Evolutionary conservation across 2,888 invertebrate species (phyloP), one percentile per base, ranked within the genome.

Genomic region (Rhamnusium bicolor): DNA sequence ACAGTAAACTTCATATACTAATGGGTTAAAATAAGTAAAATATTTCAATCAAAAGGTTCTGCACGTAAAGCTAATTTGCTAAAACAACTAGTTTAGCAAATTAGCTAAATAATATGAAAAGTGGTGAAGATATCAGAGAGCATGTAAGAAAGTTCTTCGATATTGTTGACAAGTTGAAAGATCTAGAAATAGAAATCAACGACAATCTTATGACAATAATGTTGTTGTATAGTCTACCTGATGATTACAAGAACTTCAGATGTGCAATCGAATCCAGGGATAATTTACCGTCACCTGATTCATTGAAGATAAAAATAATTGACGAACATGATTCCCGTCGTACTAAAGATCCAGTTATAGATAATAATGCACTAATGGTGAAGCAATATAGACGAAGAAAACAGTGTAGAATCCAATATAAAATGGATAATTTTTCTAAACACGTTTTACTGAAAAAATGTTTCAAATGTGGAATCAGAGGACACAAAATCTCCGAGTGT

Each of bases 141-240:
- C 29, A 8, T 8, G 5, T 32, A 32, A 32, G 29, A 32, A 32
- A 7, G 8, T 32, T 32, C 8, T 32, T 32, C 8, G 5, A 32
- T 32, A 32, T 32, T 32, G 8, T 7, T 32, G 29, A 32, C 29
- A 32, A 32, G 7, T 32, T 32, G 8, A 32, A 32, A 8, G 29
- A 32, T 32, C 29, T 32, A 32, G 8, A 32, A 32, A 7, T 32
- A 32, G 29, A 32, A 32, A 32, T 32, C 5, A 32, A 32, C 8
- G 8, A 32, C 8, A 7, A 32, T 12, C 66, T 85, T 10, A 68
- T 85, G n/a, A 71, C 83, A 3, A 84, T 86, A n/a, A 77, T 86
- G 66, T 56, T 86, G 12, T 58, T 87, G 16, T 84, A 85, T 54
- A 85, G 84, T 71, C 65, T 86, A 5, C 83, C 84, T 10, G 32